Conservation (phyloP, 2,797 vertebrate genomes). For the Pangasius macronema region DNA sequence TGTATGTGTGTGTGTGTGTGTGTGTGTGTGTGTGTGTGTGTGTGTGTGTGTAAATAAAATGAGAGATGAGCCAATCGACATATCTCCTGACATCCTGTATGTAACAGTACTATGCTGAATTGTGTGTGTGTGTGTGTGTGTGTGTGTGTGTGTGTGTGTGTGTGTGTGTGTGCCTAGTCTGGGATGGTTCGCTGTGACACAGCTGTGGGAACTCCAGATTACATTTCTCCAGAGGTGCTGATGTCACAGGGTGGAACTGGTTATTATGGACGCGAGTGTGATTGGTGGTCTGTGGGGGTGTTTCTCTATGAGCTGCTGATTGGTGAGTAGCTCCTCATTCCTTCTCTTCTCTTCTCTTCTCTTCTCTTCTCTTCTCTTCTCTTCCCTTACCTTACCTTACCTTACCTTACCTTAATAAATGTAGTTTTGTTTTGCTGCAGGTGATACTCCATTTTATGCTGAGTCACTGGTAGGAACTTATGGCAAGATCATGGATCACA, state of each 20-base stretch:
- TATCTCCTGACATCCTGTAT: neutral
- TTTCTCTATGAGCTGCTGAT: slow-evolving; percentile 94
- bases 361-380: neutral
- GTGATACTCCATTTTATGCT: slow-evolving; percentile 96
- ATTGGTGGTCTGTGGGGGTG: slow-evolving; percentile 99
- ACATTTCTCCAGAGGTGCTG: slow-evolving; percentile 96
- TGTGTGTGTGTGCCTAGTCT: slow-evolving; percentile 69
- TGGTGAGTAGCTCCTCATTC: slow-evolving; percentile 78
- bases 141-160: slow-evolving; percentile 9
- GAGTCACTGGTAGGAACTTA: slow-evolving; percentile 97
- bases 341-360: neutral
- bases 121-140: neutral
- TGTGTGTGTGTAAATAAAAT: neutral
- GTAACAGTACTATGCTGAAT: neutral
- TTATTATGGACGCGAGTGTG: slow-evolving; percentile 92
- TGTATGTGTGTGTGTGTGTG: too few relatives aligned
- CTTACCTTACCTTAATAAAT: neutral
- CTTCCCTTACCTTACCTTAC: neutral
- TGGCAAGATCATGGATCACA: slow-evolving; percentile 98
- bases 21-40: too few relatives aligned
- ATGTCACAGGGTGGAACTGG: slow-evolving; percentile 93
- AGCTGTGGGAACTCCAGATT: slow-evolving; percentile 96
- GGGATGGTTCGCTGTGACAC: slow-evolving; percentile 97
- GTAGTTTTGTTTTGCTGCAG: slow-evolving; percentile 63
- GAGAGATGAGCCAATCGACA: neutral